These are phyloP conservation scores for Eurois occulta DNA, from an alignment of 2,888 invertebrate species.

Conservation along the genomic window DNA sequence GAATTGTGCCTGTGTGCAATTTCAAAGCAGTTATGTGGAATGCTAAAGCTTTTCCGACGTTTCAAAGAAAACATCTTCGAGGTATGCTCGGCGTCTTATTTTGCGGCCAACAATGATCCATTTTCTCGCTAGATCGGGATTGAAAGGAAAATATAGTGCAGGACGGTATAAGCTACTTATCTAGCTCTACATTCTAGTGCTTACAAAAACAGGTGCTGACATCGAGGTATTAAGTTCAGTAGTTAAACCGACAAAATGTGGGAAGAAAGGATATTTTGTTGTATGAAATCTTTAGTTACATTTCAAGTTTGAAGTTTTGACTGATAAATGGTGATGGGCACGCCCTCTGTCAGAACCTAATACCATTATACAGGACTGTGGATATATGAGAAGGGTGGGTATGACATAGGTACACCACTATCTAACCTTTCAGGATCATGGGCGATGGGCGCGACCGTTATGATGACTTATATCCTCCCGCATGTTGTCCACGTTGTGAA, in stretches of 20 bases:
- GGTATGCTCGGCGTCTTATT: constrained; percentile 46
- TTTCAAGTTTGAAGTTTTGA: constrained; percentile 36
- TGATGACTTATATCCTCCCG: constrained; percentile 59
- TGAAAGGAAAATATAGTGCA: constrained; percentile 56
- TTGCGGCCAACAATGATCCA: constrained; percentile 60
- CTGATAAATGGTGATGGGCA: constrained; percentile 47
- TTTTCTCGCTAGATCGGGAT: constrained; percentile 57
- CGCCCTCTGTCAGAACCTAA: constrained; percentile 52
- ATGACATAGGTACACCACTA: constrained; percentile 57
- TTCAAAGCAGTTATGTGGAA: constrained; percentile 49
- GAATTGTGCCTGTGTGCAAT: constrained; percentile 38
- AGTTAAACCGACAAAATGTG: constrained; percentile 14
- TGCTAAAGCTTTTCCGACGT: constrained; percentile 33
- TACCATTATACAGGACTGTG: constrained; percentile 43
- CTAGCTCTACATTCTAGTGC: constrained; percentile 33
- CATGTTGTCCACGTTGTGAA: constrained; percentile 41
- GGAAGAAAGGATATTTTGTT: constrained; percentile 16
- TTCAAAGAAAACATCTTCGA: constrained; percentile 53
- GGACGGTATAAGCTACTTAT: constrained; percentile 58
- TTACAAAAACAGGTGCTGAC: constrained; percentile 33
- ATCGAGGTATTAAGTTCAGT: constrained; percentile 25
- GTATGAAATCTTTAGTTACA: background rate
- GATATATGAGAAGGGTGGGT: constrained; percentile 52
- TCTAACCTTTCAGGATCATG: constrained; percentile 47
- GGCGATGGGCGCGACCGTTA: constrained; percentile 35